Percentiles rank a stretch among this genome's conserved stretches.
phyloP scores from a whole-genome alignment of 2,797 vertebrate genomes.

The Diglossa cyanea region DNA sequence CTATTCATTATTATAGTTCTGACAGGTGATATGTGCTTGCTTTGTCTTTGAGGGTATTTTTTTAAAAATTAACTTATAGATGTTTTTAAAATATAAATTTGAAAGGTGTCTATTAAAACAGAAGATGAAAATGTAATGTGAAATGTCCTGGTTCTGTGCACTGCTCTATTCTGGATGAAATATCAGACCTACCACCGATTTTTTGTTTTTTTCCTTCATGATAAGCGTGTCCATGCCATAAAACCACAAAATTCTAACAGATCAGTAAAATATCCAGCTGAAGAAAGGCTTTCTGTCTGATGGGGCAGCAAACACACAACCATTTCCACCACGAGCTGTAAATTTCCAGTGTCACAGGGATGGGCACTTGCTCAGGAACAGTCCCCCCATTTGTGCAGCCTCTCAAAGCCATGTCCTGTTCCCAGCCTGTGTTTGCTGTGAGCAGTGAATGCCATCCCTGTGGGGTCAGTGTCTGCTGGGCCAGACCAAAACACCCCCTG shows the following conservation, averaged over 20 bases:
- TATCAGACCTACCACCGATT: background rate
- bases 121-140: background rate
- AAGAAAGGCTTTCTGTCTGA: background rate
- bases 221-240: background rate
- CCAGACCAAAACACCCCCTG: background rate
- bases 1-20: background rate
- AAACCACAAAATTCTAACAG: background rate
- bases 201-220: fast-evolving
- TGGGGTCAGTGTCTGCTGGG: background rate
- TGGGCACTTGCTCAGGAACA: background rate
- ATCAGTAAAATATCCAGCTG: background rate
- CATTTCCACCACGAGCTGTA: background rate
- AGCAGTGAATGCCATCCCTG: background rate
- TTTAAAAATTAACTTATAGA: fast-evolving
- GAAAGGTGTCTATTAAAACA: background rate
- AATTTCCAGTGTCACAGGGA: background rate
- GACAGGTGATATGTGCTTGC: background rate
- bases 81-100: background rate
- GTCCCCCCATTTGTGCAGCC: background rate
- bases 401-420: background rate
- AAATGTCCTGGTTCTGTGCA: background rate
- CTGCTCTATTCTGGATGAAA: background rate
- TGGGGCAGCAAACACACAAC: background rate
- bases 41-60: background rate
- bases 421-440: background rate